Base-by-base conservation (phyloP, 2,888 invertebrate species). In the Omphaloscelis lunosa region DNA sequence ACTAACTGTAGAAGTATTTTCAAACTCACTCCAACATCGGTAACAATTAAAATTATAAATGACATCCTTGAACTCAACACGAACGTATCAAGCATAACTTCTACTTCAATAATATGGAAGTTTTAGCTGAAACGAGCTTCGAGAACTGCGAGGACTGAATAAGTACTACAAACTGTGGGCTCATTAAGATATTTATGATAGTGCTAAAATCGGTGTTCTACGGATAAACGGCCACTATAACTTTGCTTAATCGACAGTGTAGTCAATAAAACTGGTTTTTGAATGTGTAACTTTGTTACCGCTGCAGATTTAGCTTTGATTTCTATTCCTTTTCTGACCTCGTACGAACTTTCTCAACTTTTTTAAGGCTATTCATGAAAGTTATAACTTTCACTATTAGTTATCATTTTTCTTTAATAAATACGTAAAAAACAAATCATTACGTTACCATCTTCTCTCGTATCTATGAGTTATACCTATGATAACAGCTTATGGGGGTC, bases 141-240 rank as follows among this genome's bases (percentile, higher is more conserved):
- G 61, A 58, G 72, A 80, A 77, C 65, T 63, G 73, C 39, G 63
- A 58, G 73, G 79, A 77, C 66, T 65, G 74, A 85, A 87, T 82
- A 72, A 77, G 81, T 71, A 75, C 77, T 63, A 81, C 81, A 84
- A 88, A 86, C 77, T 87, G 86, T 72, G 70, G 75, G 79, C 86
- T 89, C 83, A 89, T 90, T 89, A 87, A 77, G 77, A 83, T 88
- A 89, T 85, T 85, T 89, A 90, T 82, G 86, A 86, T 82, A 85
- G 79, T 59, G 75, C 75, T 83, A 77, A 80, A 87, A 86, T 84
- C 82, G 72, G 74, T 76, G 77, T 77, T 83, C 58, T 82, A 66
- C 61, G 69, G 27, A 72, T 67, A 63, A 81, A 86, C 56, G 63
- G 63, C 62, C 45, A 69, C 68, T 80, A 66, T 75, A 82, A 87